These are phyloP conservation scores for Nasonia oneida DNA, from an alignment of 2,888 invertebrate species.

Conservation along the genomic window DNA sequence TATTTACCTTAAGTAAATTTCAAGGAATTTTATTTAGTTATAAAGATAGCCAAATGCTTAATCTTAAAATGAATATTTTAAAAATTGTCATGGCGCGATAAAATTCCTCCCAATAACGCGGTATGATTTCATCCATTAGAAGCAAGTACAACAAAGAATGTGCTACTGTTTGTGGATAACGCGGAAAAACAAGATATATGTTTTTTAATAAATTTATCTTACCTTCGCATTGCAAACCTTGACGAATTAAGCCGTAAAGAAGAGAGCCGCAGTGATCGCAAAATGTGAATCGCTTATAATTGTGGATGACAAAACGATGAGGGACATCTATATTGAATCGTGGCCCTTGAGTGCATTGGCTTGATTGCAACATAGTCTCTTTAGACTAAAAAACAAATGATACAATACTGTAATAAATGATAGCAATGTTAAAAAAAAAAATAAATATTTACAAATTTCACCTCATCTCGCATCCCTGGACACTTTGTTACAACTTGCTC, in stretches of 20 bases:
- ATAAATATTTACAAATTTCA: constrained; percentile 70
- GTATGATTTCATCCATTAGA: neutral
- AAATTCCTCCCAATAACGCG: neutral
- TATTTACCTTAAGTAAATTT: constrained; percentile 27
- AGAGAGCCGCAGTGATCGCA: constrained; percentile 99
- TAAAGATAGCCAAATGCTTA: constrained; percentile 1
- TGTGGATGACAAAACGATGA: constrained; percentile 97
- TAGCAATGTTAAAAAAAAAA: neutral
- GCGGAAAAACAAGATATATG: neutral
- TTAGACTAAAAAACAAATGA: constrained; percentile 63
- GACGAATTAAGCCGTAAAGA: constrained; percentile 96
- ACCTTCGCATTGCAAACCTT: constrained; percentile 98
- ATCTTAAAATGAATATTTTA: neutral
- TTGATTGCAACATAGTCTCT: constrained; percentile 77
- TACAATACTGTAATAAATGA: constrained; percentile 31
- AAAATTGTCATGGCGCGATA: neutral
- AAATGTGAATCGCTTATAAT: constrained; percentile 98
- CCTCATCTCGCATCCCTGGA: constrained; percentile 97
- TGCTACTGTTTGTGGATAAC: neutral
- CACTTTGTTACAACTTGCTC: constrained; percentile 98
- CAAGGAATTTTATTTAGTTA: constrained; percentile 20
- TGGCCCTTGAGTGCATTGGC: constrained; percentile 84
- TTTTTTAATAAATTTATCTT: constrained; percentile 58
- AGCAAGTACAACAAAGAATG: neutral
- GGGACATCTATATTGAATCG: constrained; percentile 99